phyloP scores from a whole-genome alignment of 2,797 vertebrate genomes.

The Chelidonichthys spinosus region DNA sequence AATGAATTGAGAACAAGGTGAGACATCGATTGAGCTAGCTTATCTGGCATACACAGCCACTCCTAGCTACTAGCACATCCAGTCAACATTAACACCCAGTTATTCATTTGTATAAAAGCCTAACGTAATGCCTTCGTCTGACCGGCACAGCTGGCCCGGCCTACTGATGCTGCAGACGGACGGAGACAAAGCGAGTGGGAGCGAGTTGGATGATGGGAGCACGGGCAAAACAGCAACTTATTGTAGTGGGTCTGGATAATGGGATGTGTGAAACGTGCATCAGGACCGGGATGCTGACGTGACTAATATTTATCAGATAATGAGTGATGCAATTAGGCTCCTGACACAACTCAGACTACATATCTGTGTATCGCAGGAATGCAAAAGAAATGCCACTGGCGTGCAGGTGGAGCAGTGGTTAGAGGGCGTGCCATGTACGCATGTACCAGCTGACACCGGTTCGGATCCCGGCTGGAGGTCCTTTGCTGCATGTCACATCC shows the following conservation, averaged over 20 bases:
- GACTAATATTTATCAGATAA: too few relatives aligned
- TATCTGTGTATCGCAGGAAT: not conserved
- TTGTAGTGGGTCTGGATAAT: not conserved
- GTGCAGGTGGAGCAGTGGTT: too few relatives aligned
- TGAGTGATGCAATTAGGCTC: too few relatives aligned
- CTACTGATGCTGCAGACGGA: not conserved
- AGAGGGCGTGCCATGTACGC: too few relatives aligned
- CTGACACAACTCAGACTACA: too few relatives aligned
- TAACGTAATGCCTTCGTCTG: not conserved
- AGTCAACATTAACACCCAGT: slow-evolving; percentile 1
- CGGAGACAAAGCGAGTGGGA: not conserved
- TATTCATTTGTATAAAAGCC: not conserved
- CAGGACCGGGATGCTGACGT: too few relatives aligned
- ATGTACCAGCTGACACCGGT: too few relatives aligned
- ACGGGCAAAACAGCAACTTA: not conserved
- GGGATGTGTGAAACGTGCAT: not conserved
- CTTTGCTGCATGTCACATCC: too few relatives aligned
- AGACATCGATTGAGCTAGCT: not conserved
- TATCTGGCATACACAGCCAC: not conserved
- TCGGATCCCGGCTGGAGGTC: too few relatives aligned
- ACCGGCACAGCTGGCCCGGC: not conserved
- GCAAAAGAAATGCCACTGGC: slow-evolving; percentile 1
- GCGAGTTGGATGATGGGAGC: not conserved
- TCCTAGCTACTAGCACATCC: not conserved
- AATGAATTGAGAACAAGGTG: not conserved